Percentiles rank a stretch among this genome's conserved stretches.
phyloP scores from a whole-genome alignment of 2,797 vertebrate genomes.

The Graptemys geographica region DNA sequence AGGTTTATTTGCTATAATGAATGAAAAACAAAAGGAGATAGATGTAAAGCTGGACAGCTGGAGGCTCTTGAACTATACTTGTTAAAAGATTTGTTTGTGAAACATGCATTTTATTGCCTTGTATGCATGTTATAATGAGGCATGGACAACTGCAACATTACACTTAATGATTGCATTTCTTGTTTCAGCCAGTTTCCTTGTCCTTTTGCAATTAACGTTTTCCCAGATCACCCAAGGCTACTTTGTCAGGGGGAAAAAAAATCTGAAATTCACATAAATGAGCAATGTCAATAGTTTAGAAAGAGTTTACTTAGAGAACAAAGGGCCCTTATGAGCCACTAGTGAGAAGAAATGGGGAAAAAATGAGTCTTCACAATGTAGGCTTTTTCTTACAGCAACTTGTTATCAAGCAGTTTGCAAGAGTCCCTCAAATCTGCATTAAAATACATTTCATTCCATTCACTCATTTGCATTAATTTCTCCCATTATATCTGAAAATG shows the following conservation, averaged over 20 bases:
- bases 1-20: constrained; percentile 71
- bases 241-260: constrained; percentile 77
- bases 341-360: constrained; percentile 90
- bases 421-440: constrained; percentile 99
- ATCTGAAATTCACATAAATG: constrained; percentile 97
- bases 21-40: constrained; percentile 69
- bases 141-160: constrained; percentile 93
- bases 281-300: constrained; percentile 99
- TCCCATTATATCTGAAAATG: constrained; percentile 99
- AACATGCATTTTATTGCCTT: constrained; percentile 90
- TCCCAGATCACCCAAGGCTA: constrained; percentile 89
- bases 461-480: constrained; percentile 99
- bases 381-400: constrained; percentile 97
- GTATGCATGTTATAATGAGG: constrained; percentile 92
- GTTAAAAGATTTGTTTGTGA: constrained; percentile 94
- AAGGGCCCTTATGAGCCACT: constrained; percentile 97
- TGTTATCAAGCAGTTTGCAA: constrained; percentile 98
- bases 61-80: constrained; percentile 87
- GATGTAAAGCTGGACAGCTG: constrained; percentile 81
- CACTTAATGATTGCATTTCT: constrained; percentile 93
- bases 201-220: constrained; percentile 92
- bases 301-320: constrained; percentile 99
- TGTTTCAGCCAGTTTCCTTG: constrained; percentile 82
- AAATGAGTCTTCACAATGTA: constrained; percentile 98
- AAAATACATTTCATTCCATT: constrained; percentile 99